A percentile compares a stretch with the other conserved stretches of the same genome.
Evolutionary conservation across 2,113 vertebrate species (phyloP).

Genomic region (Tenrec ecaudatus): DNA sequence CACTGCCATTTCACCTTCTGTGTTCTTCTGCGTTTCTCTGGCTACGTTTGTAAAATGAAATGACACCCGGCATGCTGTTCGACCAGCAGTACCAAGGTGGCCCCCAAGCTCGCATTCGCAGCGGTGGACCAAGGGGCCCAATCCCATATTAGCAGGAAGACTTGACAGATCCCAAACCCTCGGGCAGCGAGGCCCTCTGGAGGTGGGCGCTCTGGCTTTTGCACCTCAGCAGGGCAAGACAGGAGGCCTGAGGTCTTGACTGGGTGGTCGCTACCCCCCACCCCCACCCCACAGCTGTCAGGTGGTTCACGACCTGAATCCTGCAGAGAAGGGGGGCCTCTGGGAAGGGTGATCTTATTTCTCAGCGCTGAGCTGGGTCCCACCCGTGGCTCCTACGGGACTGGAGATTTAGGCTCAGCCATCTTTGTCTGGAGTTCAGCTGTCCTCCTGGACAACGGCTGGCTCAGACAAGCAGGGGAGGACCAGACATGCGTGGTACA

Average conservation of each 20-base stretch:
- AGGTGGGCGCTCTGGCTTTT: neutral
- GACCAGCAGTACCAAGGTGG: neutral
- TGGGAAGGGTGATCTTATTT: rapidly evolving
- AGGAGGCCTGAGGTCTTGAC: neutral
- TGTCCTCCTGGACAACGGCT: too few relatives aligned
- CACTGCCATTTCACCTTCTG: neutral
- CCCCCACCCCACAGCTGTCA: too few relatives aligned
- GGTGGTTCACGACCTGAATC: rapidly evolving
- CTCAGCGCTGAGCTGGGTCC: neutral
- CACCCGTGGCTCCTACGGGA: neutral
- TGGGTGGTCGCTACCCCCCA: too few relatives aligned
- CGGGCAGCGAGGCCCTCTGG: rapidly evolving
- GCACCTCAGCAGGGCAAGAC: neutral
- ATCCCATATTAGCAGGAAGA: rapidly evolving
- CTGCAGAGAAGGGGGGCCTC: neutral
- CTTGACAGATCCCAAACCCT: neutral
- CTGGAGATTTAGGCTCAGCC: too few relatives aligned
- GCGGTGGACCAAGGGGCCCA: neutral
- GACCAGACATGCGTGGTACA: too few relatives aligned
- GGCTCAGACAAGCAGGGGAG: too few relatives aligned
- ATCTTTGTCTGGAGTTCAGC: too few relatives aligned
- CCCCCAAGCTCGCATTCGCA: neutral
- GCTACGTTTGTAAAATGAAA: neutral
- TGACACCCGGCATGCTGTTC: neutral
- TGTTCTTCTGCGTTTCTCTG: neutral